Evolutionary conservation across 2,113 vertebrate genomes (phyloP).

Genomic region (Nanger granti): DNA sequence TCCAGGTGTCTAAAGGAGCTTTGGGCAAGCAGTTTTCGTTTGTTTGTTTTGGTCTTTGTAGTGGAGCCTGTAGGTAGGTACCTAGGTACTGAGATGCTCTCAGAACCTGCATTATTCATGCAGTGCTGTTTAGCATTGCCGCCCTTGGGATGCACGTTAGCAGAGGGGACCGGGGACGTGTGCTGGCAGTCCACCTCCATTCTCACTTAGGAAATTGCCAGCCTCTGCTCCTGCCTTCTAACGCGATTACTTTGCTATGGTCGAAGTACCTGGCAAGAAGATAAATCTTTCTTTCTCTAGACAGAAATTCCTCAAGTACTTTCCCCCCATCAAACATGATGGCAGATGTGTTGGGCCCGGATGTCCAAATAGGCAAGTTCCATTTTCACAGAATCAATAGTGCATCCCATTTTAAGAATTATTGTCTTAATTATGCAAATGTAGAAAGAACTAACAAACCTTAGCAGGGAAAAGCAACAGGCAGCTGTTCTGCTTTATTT

Average conservation of each 20-base stretch:
- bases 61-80: neutral
- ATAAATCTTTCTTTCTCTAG: conserved; percentile 29
- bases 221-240: neutral
- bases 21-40: neutral
- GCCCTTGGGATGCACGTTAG: accelerated
- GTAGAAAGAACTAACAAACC: neutral
- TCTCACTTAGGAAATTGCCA: conserved; percentile 39
- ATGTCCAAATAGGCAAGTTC: neutral
- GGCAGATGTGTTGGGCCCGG: neutral
- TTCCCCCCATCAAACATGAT: neutral
- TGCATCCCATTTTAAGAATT: neutral
- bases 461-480: neutral
- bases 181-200: neutral
- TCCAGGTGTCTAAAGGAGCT: neutral
- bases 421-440: conserved; percentile 2
- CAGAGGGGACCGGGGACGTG: neutral
- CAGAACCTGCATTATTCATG: neutral
- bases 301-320: neutral
- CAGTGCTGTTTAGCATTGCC: neutral
- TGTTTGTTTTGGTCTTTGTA: neutral
- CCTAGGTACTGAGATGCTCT: neutral
- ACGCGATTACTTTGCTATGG: conserved; percentile 1
- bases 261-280: neutral
- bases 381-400: conserved; percentile 4
- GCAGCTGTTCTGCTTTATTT: neutral